Base-by-base conservation (phyloP, 2,888 invertebrate genomes). In the Toxonevra muliebris region DNA sequence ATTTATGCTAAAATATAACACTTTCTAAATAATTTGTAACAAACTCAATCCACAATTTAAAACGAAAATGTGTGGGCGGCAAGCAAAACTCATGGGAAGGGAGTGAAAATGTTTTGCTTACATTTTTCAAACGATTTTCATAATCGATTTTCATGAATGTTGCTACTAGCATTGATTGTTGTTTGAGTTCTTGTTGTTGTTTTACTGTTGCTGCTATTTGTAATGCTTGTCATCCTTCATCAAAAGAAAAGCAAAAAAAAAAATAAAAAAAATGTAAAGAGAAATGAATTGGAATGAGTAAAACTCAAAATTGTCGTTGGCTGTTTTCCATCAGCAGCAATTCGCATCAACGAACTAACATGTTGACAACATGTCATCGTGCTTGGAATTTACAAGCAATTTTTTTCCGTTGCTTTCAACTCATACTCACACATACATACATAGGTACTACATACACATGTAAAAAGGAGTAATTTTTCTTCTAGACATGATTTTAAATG, bases 121-220 rank as follows among this genome's bases (percentile, higher is more conserved):
- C 58, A 67, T 70, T 65, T 70, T 65, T 61, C 67, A 65, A 65
- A 59, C 61, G 42, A 67, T 67, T 65, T 70, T 70, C 67, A 70
- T 70, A 70, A 70, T 70, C 70, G 70, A 70, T 70, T 69, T 67
- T 67, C 59, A 70, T 54, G 54, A 66, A n/a, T 63, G 30, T 52
- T 55, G n/a, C n/a, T 30, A 45, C 19, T 55, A n/a, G n/a, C n/a
- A n/a, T n/a, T n/a, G n/a, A 7, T 30, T 30, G 30, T 30, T 30
- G 30, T 30, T 30, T 30, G 2, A 4, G 30, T 30, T 30, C 20
- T 48, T 48, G 40, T 40, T 15, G 15, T 9, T 9, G 19, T 20
- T 48, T 11, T 15, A 20, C 45, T 13, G 43, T 41, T 15, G 12
- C 15, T n/a, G 15, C n/a, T 12, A 13, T 43, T 43, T 61, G 15